Evolutionary conservation across 2,888 invertebrate species (phyloP), one percentile per base, ranked within the genome.

Genomic region (Dendrolimus houi): DNA sequence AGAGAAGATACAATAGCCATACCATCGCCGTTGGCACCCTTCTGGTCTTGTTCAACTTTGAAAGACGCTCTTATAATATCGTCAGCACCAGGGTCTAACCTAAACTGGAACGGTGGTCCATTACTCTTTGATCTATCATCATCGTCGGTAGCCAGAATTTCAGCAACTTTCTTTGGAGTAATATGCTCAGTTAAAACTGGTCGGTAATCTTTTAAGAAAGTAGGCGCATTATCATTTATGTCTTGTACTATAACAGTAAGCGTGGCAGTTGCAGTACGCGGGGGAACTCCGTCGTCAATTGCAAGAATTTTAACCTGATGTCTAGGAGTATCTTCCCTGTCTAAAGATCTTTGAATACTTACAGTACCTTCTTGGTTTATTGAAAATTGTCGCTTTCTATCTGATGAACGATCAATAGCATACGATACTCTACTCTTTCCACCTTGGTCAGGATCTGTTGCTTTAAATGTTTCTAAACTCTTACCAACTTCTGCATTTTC

Each of bases 251-350:
- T 97, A 17, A 98, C 98, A 2, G 98, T 98, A 54, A 98, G 87
- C 0, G 97, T 98, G 1, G 98, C 98, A 0, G 98, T 98, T 0
- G 98, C 97, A 9, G 98, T 98, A 86, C 97, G 96, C 0, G 97
- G 96, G 1, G 98, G 98, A 13, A 96, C 94, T 1, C 98, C 98
- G 79, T 98, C 97, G 79, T 98, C 98, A 72, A 98, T 97, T 6
- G 98, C 98, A 72, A 98, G 91, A 66, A 98, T 98, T 89, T 98
- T 98, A 7, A 98, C 97, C 91, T 97, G 98, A 92, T 99, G 98
- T 55, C 98, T 92, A 0, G 98, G 97, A 9, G 97, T 97, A 69
- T 98, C 97, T 87, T 99, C 99, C 57, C 98, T 93, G 82, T 99
- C 99, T 59, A 99, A 91, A 9, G 95, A 94, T 58, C 98, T 92